Conservation (phyloP, 2,888 invertebrate genomes). For the Notodonta ziczac region DNA sequence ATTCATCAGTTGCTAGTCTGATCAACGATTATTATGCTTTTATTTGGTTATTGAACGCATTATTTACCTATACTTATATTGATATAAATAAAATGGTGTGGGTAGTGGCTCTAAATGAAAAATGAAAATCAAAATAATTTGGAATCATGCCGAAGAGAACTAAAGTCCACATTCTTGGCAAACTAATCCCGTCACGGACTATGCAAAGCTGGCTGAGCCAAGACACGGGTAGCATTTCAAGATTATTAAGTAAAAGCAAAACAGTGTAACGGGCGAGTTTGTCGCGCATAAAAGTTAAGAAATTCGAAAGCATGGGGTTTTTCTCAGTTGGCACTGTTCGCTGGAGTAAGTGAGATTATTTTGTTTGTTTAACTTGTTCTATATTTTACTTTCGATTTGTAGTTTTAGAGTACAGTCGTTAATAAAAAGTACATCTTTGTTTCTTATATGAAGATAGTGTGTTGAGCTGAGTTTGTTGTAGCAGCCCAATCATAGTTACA, state of each 20-base stretch:
- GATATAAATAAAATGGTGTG: too few relatives aligned
- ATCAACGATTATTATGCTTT: too few relatives aligned
- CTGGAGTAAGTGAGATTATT: background rate
- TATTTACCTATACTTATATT: too few relatives aligned
- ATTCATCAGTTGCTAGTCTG: too few relatives aligned
- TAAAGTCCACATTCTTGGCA: conserved; percentile 4
- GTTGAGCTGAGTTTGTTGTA: too few relatives aligned
- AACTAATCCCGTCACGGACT: conserved; percentile 3
- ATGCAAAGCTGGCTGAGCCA: conserved; percentile 1
- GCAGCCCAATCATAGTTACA: too few relatives aligned
- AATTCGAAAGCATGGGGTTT: conserved; percentile 7
- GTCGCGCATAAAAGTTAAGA: conserved; percentile 11
- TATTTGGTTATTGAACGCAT: too few relatives aligned
- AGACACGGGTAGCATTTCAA: conserved; percentile 2
- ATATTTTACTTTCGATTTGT: too few relatives aligned
- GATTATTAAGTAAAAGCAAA: conserved; percentile 27
- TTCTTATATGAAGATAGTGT: too few relatives aligned
- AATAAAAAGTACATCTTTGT: too few relatives aligned
- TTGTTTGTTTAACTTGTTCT: conserved; percentile 3
- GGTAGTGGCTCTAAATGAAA: background rate
- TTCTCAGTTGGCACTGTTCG: background rate
- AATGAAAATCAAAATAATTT: background rate
- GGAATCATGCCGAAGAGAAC: background rate
- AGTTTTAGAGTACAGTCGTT: too few relatives aligned
- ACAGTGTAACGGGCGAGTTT: conserved; percentile 15